Percentiles rank a stretch among this genome's conserved stretches.
These are phyloP conservation scores for Cordilura impudica DNA, from an alignment of 2,888 invertebrate species.

Conservation along the genomic window DNA sequence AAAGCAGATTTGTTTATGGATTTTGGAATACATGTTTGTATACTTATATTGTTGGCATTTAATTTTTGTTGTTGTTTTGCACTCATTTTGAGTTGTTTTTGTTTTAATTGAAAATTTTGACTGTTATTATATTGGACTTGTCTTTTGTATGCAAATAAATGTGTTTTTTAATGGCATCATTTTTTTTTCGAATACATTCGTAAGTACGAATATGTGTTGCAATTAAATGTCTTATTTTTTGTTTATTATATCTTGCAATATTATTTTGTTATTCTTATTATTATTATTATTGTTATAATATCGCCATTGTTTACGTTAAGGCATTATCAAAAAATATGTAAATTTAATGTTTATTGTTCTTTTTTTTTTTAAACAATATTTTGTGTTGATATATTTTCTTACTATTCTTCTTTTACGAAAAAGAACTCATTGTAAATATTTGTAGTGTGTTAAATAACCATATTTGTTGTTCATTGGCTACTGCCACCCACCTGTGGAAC, in stretches of 20 bases:
- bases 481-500: not conserved
- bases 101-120: slow-evolving; percentile 4
- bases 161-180: slow-evolving; percentile 30
- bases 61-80: not conserved
- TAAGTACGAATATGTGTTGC: slow-evolving; percentile 32
- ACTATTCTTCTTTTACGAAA: not conserved
- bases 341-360: not conserved
- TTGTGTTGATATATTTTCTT: not conserved
- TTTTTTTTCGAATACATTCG: not conserved
- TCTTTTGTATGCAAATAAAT: slow-evolving; percentile 51
- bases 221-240: slow-evolving; percentile 42
- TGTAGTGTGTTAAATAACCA: not conserved
- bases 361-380: not conserved
- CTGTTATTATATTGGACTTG: slow-evolving; percentile 30
- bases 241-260: slow-evolving; percentile 8
- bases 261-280: slow-evolving; percentile 16
- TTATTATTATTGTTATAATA: slow-evolving; percentile 11
- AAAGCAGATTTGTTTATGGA: not conserved
- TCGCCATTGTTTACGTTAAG: slow-evolving; percentile 17
- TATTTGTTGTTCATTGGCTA: not conserved
- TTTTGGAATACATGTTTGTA: not conserved
- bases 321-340: slow-evolving; percentile 12
- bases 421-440: not conserved
- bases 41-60: not conserved
- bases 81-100: not conserved